Conservation (phyloP, 1,140 invertebrate genomes). For the Heliconius hewitsoni region DNA sequence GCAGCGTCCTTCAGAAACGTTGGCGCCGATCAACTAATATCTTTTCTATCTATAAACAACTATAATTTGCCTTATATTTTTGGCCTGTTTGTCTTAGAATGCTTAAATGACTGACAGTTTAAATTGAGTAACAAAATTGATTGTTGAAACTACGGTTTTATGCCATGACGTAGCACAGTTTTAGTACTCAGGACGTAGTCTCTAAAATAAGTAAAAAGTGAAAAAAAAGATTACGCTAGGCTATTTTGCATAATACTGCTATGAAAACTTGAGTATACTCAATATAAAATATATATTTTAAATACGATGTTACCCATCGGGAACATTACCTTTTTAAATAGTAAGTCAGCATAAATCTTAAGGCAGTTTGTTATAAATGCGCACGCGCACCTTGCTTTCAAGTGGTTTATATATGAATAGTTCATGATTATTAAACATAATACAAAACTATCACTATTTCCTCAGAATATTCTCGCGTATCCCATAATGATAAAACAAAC, state of each 20-base stretch:
- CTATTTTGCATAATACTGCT: not conserved
- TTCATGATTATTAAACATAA: slow-evolving; percentile 37
- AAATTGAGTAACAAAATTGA: not conserved
- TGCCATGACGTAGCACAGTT: too few species aligned
- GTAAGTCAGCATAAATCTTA: slow-evolving; percentile 39
- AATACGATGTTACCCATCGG: not conserved
- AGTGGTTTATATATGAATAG: slow-evolving; percentile 66
- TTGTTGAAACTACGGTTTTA: not conserved
- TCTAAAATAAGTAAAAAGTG: too few species aligned
- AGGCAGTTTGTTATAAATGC: slow-evolving; percentile 46
- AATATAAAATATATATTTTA: too few species aligned
- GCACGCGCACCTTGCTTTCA: slow-evolving; percentile 53
- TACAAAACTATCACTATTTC: not conserved
- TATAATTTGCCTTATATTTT: slow-evolving; percentile 27
- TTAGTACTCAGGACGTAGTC: too few species aligned
- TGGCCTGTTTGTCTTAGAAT: slow-evolving; percentile 15
- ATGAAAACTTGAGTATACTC: too few species aligned
- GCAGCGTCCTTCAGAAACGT: slow-evolving; percentile 64
- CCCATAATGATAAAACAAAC: not conserved
- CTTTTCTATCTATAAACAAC: slow-evolving; percentile 38
- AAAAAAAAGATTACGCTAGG: not conserved
- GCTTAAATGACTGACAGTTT: not conserved
- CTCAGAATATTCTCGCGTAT: not conserved
- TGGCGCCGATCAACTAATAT: slow-evolving; percentile 42
- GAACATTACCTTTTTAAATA: slow-evolving; percentile 33